Conservation (phyloP, 2,797 vertebrate genomes). For the Hyperoplus immaculatus region DNA sequence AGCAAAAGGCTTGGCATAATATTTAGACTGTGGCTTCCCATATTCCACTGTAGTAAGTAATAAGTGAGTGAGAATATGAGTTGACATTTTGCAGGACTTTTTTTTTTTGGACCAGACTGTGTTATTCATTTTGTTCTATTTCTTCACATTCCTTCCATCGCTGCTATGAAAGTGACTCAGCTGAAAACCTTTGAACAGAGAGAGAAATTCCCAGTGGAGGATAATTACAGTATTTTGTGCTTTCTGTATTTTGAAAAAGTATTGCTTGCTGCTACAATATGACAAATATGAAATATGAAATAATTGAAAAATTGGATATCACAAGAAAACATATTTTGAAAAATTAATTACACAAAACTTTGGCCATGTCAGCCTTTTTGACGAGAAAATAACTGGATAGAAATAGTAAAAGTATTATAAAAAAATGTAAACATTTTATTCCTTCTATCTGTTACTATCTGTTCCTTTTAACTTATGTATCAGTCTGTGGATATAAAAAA, state of each 20-base stretch:
- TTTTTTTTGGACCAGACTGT: conserved; percentile 46
- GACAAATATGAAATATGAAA: too few species aligned
- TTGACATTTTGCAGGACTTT: conserved; percentile 60
- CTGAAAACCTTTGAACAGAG: conserved; percentile 46
- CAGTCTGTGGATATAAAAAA: conserved; percentile 13
- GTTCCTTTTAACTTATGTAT: background rate
- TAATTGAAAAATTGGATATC: conserved; percentile 32
- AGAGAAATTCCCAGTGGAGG: conserved; percentile 40
- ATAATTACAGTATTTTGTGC: conserved; percentile 52
- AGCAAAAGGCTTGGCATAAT: conserved; percentile 64
- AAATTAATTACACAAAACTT: conserved; percentile 29
- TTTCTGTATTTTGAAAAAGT: conserved; percentile 44
- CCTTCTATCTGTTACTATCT: conserved; percentile 15
- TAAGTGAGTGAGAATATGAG: conserved; percentile 21
- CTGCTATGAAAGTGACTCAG: conserved; percentile 44
- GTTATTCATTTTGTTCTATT: conserved; percentile 23
- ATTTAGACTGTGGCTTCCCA: conserved; percentile 62
- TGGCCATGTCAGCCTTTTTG: conserved; percentile 18
- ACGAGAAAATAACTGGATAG: conserved; percentile 22
- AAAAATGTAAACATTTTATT: background rate
- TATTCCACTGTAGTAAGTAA: conserved; percentile 46
- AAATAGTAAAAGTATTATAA: conserved; percentile 39
- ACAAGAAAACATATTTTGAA: conserved; percentile 35
- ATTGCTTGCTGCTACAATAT: conserved; percentile 16
- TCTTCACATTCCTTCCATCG: conserved; percentile 58